A percentile compares a stretch with the other conserved stretches of the same genome.
phyloP scores from a whole-genome alignment of 2,797 vertebrate genomes.

The Enteromius radiatus region DNA sequence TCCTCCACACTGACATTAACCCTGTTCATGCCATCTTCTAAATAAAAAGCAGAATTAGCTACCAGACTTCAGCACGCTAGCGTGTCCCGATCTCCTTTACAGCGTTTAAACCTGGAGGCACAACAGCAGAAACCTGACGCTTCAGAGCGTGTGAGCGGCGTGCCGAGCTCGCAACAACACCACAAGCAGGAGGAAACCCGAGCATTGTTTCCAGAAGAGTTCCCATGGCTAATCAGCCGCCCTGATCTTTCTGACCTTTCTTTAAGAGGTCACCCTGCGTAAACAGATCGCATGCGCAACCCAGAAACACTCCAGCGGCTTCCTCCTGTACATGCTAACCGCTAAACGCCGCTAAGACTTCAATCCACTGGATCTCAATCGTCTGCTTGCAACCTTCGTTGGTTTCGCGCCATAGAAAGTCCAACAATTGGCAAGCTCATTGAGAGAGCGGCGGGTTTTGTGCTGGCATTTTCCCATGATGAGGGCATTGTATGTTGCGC shows the following conservation, averaged over 20 bases:
- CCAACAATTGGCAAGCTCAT: slow-evolving; percentile 41
- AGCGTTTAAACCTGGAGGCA: slow-evolving; percentile 39
- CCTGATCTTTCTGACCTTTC: slow-evolving; percentile 59
- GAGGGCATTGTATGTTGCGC: slow-evolving; percentile 52
- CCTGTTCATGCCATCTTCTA: slow-evolving; percentile 34
- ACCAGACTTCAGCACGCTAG: slow-evolving; percentile 3
- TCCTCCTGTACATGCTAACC: slow-evolving; percentile 29
- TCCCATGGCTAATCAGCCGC: slow-evolving; percentile 60
- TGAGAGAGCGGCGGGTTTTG: slow-evolving; percentile 53
- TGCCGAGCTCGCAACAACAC: slow-evolving; percentile 5
- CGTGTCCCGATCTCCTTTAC: not conserved
- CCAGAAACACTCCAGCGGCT: slow-evolving; percentile 38
- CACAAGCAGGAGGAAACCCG: slow-evolving; percentile 43
- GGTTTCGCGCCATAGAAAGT: slow-evolving; percentile 25
- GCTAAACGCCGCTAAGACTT: not conserved
- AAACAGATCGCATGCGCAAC: slow-evolving; percentile 53
- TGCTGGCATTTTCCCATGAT: slow-evolving; percentile 59
- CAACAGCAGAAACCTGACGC: slow-evolving; percentile 41
- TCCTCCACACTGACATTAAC: slow-evolving; percentile 43
- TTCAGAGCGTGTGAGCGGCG: slow-evolving; percentile 6
- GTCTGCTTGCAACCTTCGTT: slow-evolving; percentile 1
- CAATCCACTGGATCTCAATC: slow-evolving; percentile 17
- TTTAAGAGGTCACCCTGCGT: slow-evolving; percentile 45
- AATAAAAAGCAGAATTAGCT: slow-evolving; percentile 11
- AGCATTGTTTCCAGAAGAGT: slow-evolving; percentile 55